These are phyloP conservation scores for Platycheirus rosarum DNA, from an alignment of 2,888 invertebrate genomes.

Conservation along the genomic window DNA sequence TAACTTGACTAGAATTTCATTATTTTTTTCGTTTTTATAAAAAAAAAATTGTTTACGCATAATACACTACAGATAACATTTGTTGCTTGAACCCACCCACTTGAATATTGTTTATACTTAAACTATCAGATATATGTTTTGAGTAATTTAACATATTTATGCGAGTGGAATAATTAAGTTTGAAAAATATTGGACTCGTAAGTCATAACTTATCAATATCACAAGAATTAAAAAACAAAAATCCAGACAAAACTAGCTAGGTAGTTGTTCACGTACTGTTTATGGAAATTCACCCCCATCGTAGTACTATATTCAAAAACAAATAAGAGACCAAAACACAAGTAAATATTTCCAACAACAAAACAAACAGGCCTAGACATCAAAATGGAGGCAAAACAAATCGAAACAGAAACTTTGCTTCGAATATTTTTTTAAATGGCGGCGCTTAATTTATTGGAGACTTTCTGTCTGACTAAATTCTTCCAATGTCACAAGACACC, in stretches of 20 bases:
- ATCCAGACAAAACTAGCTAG: conserved; percentile 14
- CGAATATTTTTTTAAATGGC: not conserved
- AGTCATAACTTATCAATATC: not conserved
- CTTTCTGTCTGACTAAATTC: conserved; percentile 12
- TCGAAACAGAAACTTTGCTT: not conserved
- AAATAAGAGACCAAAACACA: conserved; percentile 23
- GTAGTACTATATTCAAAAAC: conserved; percentile 3
- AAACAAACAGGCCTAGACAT: conserved; percentile 11
- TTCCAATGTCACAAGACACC: not conserved
- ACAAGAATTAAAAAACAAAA: not conserved
- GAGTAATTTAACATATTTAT: conserved; percentile 12
- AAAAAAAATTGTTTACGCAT: conserved; percentile 33
- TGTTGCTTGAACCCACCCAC: conserved; percentile 17
- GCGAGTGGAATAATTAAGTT: not conserved
- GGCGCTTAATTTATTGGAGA: not conserved
- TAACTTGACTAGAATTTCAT: conserved; percentile 48
- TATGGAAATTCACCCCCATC: conserved; percentile 20
- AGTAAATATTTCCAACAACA: conserved; percentile 3
- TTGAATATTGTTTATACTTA: conserved; percentile 4
- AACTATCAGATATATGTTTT: conserved; percentile 22
- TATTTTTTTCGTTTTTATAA: conserved; percentile 20
- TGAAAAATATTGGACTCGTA: conserved; percentile 7
- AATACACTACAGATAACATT: conserved; percentile 15
- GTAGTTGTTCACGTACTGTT: not conserved
- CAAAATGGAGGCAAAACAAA: conserved; percentile 17